These are phyloP conservation scores for Halcyon leucocephala DNA, from an alignment of 2,797 vertebrate genomes.

Conservation along the genomic window DNA sequence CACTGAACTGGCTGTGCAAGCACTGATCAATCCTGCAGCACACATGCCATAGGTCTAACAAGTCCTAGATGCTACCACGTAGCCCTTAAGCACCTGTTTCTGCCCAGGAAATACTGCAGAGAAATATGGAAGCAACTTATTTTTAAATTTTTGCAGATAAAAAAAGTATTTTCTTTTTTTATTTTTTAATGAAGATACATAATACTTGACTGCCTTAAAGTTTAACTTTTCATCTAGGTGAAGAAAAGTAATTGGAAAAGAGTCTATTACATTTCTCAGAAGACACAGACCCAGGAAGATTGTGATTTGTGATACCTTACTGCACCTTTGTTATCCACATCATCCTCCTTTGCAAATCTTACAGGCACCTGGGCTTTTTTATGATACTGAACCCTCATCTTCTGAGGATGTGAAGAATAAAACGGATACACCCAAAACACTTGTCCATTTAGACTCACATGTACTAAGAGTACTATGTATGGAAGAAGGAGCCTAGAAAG, in stretches of 20 bases:
- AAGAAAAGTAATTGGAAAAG: background rate
- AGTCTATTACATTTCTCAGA: background rate
- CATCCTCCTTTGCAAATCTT: background rate
- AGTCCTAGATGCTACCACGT: background rate
- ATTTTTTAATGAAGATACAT: background rate
- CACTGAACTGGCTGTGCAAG: background rate
- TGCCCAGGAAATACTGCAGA: background rate
- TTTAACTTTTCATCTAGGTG: background rate
- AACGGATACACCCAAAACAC: background rate
- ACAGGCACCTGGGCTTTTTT: background rate
- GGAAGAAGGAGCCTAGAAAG: background rate
- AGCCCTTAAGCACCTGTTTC: background rate
- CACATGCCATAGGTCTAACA: rapidly evolving
- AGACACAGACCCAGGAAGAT: background rate
- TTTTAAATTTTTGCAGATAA: background rate
- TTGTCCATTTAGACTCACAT: background rate
- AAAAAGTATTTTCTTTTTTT: background rate
- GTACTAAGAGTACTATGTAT: background rate
- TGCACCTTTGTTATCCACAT: background rate
- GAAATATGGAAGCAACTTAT: background rate
- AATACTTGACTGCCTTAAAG: background rate
- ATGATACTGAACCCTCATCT: background rate
- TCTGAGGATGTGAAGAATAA: background rate
- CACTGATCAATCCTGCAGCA: background rate
- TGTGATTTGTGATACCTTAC: background rate